Conservation (phyloP, 2,113 vertebrate species). For the Zosterops japonicus region DNA sequence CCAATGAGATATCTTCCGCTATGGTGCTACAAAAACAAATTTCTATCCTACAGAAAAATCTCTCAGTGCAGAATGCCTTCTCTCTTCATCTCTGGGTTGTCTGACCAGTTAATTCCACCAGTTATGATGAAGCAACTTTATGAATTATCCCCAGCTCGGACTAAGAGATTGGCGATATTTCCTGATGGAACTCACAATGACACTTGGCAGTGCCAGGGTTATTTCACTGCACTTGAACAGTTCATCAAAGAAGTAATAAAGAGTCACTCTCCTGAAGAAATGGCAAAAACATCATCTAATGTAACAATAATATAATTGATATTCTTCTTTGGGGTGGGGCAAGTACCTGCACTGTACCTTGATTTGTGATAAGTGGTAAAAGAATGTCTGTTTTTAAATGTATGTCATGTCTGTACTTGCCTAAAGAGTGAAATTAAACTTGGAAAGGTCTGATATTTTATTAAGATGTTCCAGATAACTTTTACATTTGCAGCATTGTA, state of each 20-base stretch:
- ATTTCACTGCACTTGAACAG: slow-evolving; percentile 94
- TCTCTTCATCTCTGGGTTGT: slow-evolving; percentile 95
- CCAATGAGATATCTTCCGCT: slow-evolving; percentile 94
- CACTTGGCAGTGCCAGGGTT: slow-evolving; percentile 99
- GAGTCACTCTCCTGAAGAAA: slow-evolving; percentile 90
- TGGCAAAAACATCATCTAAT: slow-evolving; percentile 84
- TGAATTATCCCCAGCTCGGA: slow-evolving; percentile 94
- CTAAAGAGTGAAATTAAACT: slow-evolving; percentile 73
- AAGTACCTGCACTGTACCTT: slow-evolving; percentile 57
- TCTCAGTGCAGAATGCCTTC: slow-evolving; percentile 95
- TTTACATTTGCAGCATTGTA: slow-evolving; percentile 71
- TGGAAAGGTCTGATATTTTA: slow-evolving; percentile 62
- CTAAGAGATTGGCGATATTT: slow-evolving; percentile 96
- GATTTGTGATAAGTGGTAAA: slow-evolving; percentile 67
- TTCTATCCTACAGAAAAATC: slow-evolving; percentile 93
- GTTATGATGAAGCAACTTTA: slow-evolving; percentile 99
- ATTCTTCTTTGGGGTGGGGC: not conserved
- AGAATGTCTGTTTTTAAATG: slow-evolving; percentile 70
- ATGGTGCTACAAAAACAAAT: slow-evolving; percentile 99
- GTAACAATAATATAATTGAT: slow-evolving; percentile 91
- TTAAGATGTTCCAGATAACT: slow-evolving; percentile 59
- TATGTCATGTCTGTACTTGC: slow-evolving; percentile 68
- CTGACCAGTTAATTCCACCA: slow-evolving; percentile 97
- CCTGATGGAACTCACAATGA: slow-evolving; percentile 98
- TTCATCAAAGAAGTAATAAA: slow-evolving; percentile 95